These are phyloP conservation scores for Brachyptera putata DNA, from an alignment of 2,888 invertebrate species.

Conservation along the genomic window DNA sequence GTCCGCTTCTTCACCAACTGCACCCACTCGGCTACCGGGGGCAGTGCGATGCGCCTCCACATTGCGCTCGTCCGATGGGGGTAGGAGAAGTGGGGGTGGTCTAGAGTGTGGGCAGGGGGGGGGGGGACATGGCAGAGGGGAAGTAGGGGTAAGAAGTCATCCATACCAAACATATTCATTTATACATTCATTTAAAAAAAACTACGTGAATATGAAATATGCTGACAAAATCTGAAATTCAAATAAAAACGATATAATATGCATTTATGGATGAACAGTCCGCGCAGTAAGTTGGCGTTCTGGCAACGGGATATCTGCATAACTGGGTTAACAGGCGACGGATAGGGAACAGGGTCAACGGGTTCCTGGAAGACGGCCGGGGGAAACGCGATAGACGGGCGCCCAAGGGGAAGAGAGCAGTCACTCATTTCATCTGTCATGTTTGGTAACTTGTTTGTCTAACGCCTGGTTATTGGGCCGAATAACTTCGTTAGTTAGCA, in stretches of 20 bases:
- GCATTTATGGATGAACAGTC: constrained; percentile 33
- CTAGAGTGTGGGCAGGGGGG: too few species aligned
- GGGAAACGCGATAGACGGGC: background rate
- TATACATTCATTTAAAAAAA: constrained; percentile 32
- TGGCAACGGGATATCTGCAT: background rate
- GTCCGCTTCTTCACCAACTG: too few species aligned
- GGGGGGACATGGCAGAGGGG: too few species aligned
- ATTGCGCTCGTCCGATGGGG: too few species aligned
- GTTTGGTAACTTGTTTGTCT: too few species aligned
- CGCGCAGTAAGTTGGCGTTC: background rate
- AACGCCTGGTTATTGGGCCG: too few species aligned
- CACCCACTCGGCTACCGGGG: too few species aligned
- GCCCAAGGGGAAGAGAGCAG: background rate
- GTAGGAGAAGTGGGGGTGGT: too few species aligned
- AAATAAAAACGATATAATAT: constrained; percentile 22
- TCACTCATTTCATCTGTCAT: too few species aligned
- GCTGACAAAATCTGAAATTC: constrained; percentile 13
- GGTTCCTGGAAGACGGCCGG: background rate
- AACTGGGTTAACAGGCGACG: background rate
- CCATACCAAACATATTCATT: constrained; percentile 33
- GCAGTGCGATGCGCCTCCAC: too few species aligned
- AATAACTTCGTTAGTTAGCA: too few species aligned
- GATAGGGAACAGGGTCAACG: background rate
- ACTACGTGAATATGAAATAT: constrained; percentile 21
- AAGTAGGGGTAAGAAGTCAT: constrained; percentile 24